Percentiles rank a stretch among this genome's conserved stretches.
phyloP scores from a whole-genome alignment of 64 coral and sea anemone species.

The Hydrozoanthus tunicans region DNA sequence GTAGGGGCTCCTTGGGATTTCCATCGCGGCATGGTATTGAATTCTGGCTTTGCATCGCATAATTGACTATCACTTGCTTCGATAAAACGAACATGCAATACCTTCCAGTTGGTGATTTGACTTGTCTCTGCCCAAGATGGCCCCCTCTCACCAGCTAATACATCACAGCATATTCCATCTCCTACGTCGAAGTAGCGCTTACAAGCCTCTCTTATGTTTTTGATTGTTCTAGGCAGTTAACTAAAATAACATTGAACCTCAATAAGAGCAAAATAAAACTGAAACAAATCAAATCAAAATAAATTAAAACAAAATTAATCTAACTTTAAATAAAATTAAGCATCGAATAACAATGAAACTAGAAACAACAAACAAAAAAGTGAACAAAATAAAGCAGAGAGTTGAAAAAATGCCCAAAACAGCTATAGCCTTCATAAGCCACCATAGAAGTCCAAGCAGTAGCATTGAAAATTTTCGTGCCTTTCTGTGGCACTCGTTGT shows the following conservation, averaged over 20 bases:
- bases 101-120: slow-evolving; percentile 8
- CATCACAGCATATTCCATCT: neutral
- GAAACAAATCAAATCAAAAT: neutral
- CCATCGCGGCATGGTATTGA: neutral
- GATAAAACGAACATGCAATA: neutral
- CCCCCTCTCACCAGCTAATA: neutral
- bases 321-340: neutral
- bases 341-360: neutral
- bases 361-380: slow-evolving; percentile 16
- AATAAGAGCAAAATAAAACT: neutral
- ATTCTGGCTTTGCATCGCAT: neutral
- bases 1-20: neutral
- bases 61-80: neutral
- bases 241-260: neutral
- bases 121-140: neutral
- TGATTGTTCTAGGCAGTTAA: neutral
- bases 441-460: neutral
- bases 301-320: slow-evolving; percentile 8
- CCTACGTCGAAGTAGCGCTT: neutral
- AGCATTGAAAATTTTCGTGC: too few relatives aligned
- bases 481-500: too few relatives aligned
- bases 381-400: slow-evolving; percentile 1
- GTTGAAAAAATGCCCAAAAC: slow-evolving; percentile 20
- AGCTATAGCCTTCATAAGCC: slow-evolving; percentile 7
- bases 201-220: neutral